Evolutionary conservation across 2,888 invertebrate species (phyloP), one percentile per base, ranked within the genome.

Genomic region (Xestia ashworthii): DNA sequence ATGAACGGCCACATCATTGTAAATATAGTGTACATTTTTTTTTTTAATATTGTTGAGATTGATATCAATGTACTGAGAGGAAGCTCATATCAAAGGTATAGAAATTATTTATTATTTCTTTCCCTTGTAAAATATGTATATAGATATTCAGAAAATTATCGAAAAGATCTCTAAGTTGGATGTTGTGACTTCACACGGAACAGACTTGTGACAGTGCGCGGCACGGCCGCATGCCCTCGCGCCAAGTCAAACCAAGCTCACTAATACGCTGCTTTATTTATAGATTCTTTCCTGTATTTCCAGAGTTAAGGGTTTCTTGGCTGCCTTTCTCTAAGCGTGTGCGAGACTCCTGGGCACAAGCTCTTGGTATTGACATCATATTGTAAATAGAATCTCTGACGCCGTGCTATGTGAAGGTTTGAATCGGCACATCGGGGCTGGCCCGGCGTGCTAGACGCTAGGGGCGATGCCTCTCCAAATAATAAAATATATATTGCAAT

Each of bases 51-150:
- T 91, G 91, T 93, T 93, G 93, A 90, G 90, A 92, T 93, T 92
- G 89, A 91, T 91, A 90, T 90, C 89, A 82, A 91, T 88, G 93
- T 92, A 94, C 91, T 93, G 92, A 93, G 93, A 90, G 91, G 91
- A 93, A 92, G 95, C 95, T 95, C 96, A 96, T 96, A 95, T 96
- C 96, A 95, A 94, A 95, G 93, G 94, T 93, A 93, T 94, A 94
- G 94, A 94, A 95, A 94, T 93, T 93, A 93, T 94, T 94, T 94
- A 94, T 95, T 92, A 91, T 95, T 95, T 95, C 93, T 93, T 93
- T 94, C 90, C 93, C 93, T 94, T 96, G 96, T 96, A 96, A 93
- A 94, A 95, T 95, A 96, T 96, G 96, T 96, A 96, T 95, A 96
- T 96, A 96, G 90, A 92, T 93, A 91, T 92, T 93, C 93, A 93